phyloP scores from a whole-genome alignment of 2,113 vertebrate genomes.

The Poeciliopsis retropinna region DNA sequence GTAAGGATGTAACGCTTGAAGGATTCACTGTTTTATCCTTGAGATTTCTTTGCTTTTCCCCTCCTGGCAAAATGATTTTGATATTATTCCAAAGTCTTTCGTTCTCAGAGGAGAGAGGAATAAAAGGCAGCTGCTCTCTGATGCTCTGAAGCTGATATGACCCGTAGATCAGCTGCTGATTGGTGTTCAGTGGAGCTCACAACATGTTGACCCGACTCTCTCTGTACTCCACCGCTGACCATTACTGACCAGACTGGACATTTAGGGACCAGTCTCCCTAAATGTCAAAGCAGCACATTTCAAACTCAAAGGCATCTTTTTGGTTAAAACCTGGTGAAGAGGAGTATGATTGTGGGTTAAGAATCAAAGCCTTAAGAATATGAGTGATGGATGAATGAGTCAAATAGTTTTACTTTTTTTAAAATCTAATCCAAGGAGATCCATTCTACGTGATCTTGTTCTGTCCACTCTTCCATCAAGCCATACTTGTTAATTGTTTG shows the following conservation, averaged over 20 bases:
- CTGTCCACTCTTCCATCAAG: too few relatives aligned
- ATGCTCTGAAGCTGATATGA: neutral
- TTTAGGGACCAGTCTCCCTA: neutral
- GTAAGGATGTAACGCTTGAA: neutral
- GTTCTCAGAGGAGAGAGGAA: neutral
- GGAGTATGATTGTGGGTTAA: neutral
- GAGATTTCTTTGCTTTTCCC: constrained; percentile 3
- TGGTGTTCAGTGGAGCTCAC: neutral
- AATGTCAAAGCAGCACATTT: neutral
- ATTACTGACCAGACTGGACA: neutral
- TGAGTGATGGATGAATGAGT: too few relatives aligned
- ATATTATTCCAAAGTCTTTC: neutral
- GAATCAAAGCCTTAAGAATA: neutral
- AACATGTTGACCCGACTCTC: neutral
- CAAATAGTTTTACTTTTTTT: too few relatives aligned
- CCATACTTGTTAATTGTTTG: too few relatives aligned
- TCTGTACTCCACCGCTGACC: neutral
- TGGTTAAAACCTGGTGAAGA: neutral
- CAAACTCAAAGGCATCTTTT: neutral
- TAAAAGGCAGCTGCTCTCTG: neutral
- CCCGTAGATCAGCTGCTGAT: neutral
- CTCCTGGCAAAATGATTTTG: neutral
- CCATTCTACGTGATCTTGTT: too few relatives aligned
- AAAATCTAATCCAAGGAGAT: too few relatives aligned
- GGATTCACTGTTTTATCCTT: neutral